Conservation (phyloP, 2,797 vertebrate genomes). For the Clarias laeviceps region DNA sequence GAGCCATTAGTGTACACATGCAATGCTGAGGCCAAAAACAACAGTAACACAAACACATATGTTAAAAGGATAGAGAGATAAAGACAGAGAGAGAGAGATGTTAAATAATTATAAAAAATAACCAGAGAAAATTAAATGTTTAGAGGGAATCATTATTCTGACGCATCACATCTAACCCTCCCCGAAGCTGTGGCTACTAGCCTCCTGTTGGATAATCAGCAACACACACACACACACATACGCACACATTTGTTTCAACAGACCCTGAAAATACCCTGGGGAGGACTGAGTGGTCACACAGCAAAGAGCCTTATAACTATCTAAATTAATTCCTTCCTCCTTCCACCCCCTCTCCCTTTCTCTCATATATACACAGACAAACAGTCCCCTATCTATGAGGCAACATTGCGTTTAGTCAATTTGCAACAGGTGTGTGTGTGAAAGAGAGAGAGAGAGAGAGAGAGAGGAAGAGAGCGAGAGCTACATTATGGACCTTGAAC, state of each 20-base stretch:
- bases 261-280: constrained; percentile 5
- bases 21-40: neutral
- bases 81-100: constrained; percentile 33
- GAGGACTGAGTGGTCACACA: constrained; percentile 17
- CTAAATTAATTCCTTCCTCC: constrained; percentile 25
- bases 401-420: neutral
- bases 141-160: constrained; percentile 16
- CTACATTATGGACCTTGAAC: neutral
- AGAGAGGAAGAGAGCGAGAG: neutral
- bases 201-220: constrained; percentile 15
- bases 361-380: neutral
- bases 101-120: constrained; percentile 10
- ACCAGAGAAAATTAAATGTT: constrained; percentile 29
- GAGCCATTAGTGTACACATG: neutral
- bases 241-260: constrained; percentile 3
- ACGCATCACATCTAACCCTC: neutral
- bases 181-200: constrained; percentile 15
- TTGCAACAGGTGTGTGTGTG: constrained; percentile 12
- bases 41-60: neutral
- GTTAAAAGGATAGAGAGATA: constrained; percentile 42
- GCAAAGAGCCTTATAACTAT: constrained; percentile 6
- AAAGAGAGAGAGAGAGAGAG: neutral
- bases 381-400: neutral
- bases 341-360: neutral
- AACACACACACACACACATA: constrained; percentile 8